Base-by-base conservation (phyloP, 2,888 invertebrate species). In the Nezara viridula region DNA sequence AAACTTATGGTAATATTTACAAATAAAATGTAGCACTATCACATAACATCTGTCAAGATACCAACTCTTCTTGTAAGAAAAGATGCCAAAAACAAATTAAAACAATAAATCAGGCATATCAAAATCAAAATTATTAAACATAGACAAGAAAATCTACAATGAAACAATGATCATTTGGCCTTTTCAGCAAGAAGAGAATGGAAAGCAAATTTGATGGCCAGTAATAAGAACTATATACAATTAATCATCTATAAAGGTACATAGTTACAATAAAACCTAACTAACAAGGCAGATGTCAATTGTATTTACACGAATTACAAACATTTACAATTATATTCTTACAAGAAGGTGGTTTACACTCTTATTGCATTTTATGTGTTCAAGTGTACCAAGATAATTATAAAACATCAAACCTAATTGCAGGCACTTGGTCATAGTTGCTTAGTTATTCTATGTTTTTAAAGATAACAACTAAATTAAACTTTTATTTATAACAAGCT, bases 131-230 rank as follows among this genome's bases (percentile, higher is more conserved):
- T 73, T 5, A 37, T 1, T 19, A 73, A 73, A 19, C 19, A 37
- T 7, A 32, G 37, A 0, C 32, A 5, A 19, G 66, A 14, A 5
- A 37, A 73, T 21, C 21, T 32, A 32, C 14, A 5, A 32, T 16
- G 5, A 77, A 7, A 40, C 10, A 77, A 77, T 40, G 40, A 77
- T 77, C 19, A 44, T 44, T 44, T 37, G 40, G 14, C 12, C 44
- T 81, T 44, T 81, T 81, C n/a, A 27, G 14, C 44, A 81, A 81
- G 81, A 81, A 81, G 81, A 81, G n/a, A n/a, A 81, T 73, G 37
- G 32, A 21, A 37, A 73, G 37, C 32, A 73, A 37, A 73, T 73
- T 1, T 37, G 19, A 37, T 73, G 27, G 60, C 27, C 16, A 21
- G 66, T 73, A 32, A 37, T 37, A 37, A 73, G 37, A 73, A 37